Conservation (phyloP, 2,113 vertebrate species). For the Panurus biarmicus region DNA sequence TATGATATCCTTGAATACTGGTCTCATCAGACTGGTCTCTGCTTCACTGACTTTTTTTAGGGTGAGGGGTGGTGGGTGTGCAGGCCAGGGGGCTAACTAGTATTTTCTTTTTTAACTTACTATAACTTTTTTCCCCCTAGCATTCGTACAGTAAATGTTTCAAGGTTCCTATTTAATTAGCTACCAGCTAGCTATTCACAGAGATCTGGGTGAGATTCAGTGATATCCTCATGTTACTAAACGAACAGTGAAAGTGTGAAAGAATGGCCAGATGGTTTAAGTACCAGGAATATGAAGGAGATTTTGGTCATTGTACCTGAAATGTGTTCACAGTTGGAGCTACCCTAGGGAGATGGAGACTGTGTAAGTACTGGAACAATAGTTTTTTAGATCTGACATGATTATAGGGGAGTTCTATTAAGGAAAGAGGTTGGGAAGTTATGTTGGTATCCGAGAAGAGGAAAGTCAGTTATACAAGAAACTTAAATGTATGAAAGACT, state of each 20-base stretch:
- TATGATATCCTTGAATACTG: not conserved
- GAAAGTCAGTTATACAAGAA: not conserved
- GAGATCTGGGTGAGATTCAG: not conserved
- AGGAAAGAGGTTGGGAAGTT: not conserved
- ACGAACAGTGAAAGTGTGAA: not conserved
- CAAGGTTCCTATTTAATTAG: not conserved
- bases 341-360: not conserved
- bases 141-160: not conserved
- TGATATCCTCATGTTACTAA: not conserved
- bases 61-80: too few relatives aligned
- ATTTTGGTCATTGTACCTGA: not conserved
- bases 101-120: not conserved
- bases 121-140: not conserved
- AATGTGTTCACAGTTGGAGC: not conserved
- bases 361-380: not conserved
- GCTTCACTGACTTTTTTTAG: not conserved
- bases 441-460: not conserved
- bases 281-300: not conserved
- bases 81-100: not conserved
- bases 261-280: not conserved
- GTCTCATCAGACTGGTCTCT: not conserved
- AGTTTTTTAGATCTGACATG: not conserved
- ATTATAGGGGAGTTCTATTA: not conserved
- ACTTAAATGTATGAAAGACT: not conserved
- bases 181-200: not conserved